These are phyloP conservation scores for Galaxea fascicularis DNA, from an alignment of 92 coral and sea anemone genomes.

Conservation along the genomic window DNA sequence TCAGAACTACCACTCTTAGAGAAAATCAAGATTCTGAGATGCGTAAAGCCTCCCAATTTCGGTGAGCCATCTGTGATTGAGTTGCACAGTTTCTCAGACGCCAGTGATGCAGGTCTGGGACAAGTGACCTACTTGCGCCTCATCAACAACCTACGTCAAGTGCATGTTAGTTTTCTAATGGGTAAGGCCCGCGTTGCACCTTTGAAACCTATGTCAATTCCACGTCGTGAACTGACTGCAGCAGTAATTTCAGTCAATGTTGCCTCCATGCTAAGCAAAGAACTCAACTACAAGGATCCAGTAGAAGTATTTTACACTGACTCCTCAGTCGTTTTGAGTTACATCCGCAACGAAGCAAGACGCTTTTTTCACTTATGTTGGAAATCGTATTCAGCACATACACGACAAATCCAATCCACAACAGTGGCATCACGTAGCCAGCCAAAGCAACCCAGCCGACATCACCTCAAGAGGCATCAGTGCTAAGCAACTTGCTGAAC, in stretches of 20 bases:
- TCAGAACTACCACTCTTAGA: constrained; percentile 62
- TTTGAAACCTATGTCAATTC: constrained; percentile 62
- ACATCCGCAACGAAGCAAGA: constrained; percentile 26
- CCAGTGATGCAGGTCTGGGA: constrained; percentile 58
- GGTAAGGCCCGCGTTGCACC: constrained; percentile 69
- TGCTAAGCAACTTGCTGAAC: constrained; percentile 7
- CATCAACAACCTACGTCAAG: constrained; percentile 21
- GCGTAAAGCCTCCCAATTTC: constrained; percentile 77
- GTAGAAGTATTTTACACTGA: constrained; percentile 26
- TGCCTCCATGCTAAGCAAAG: constrained; percentile 55
- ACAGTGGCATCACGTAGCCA: constrained; percentile 16
- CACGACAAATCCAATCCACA: constrained; percentile 38
- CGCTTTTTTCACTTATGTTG: constrained; percentile 41
- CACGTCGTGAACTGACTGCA: constrained; percentile 64
- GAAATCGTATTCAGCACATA: constrained; percentile 70
- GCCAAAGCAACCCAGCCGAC: constrained; percentile 34
- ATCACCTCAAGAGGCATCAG: constrained; percentile 39
- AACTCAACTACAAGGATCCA: constrained; percentile 35
- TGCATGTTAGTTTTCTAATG: constrained; percentile 64
- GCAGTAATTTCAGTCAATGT: constrained; percentile 61
- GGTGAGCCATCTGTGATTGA: constrained; percentile 57
- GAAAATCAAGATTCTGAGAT: constrained; percentile 51
- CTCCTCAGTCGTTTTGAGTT: constrained; percentile 11
- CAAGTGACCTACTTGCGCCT: constrained; percentile 65
- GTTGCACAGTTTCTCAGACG: constrained; percentile 70